Evolutionary conservation across 2,888 invertebrate genomes (phyloP), one percentile per base, ranked within the genome.

Genomic region (Margaritifera margaritifera): DNA sequence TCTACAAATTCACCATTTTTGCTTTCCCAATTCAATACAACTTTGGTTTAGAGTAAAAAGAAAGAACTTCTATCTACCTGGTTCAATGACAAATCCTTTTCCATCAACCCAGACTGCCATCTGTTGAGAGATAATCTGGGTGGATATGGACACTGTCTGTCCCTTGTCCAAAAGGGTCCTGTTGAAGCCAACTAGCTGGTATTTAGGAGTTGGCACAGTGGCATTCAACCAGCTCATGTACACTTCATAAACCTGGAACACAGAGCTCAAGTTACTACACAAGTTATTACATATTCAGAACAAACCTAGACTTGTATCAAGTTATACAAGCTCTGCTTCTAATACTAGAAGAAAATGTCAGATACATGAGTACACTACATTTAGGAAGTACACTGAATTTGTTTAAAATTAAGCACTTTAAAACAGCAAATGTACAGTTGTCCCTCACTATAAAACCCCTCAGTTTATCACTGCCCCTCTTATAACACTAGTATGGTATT

Each of bases 201-300:
- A 76, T 51, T 56, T 68, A 0, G 85, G 85, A 56, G 80, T 82
- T 4, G 74, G 62, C 3, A 82, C 81, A 19, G 77, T 78, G 1
- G 79, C 65, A 68, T 80, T 79, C 25, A 71, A 61, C 87, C 87
- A 87, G 3, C 80, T 79, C 31, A 87, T 80, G 64, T 87, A 87
- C 20, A 86, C 79, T 74, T 87, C 82, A 51, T 74, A 72, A n/a
- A 86, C 86, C 87, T 87, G 75, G 15, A 42, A 58, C n/a, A 24
- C 50, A 42, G 15, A 42, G 53, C n/a, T 20, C 50, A 42, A 42
- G 42, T 42, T 42, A 42, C 15, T 11, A 42, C 42, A 42, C 15
- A 22, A 51, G 15, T 50, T 20, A 51, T 24, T n/a, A 24, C 22
- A 55, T 55, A 18, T 24, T 55, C 55, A 55, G 22, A 55, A 55